Evolutionary conservation across 2,888 invertebrate species (phyloP), one percentile per base, ranked within the genome.

Genomic region (Brenthis hecate): DNA sequence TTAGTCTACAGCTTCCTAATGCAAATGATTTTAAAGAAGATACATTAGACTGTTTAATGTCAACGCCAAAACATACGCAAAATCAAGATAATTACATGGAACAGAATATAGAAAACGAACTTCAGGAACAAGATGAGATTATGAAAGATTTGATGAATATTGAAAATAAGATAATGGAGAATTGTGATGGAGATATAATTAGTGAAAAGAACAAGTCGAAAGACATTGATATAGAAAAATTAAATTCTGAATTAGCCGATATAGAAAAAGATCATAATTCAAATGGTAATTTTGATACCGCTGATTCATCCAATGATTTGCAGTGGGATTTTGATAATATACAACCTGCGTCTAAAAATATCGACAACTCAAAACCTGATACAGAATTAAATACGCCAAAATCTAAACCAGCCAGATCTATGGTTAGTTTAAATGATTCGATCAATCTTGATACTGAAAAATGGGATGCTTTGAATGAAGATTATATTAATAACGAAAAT

Each of bases 71-170:
- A 73, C 81, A 83, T 68, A 83, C 75, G 68, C 82, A 82, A 67
- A 85, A 84, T 36, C 85, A 85, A 53, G 80, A 78, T 51, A 81
- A 77, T 71, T 78, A 81, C 67, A 82, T 82, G 47, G 78, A 78
- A 63, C 80, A 78, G 65, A 81, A 83, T 66, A 72, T 85, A 16
- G 84, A 85, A 19, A 86, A 86, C 72, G 72, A 80, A 70, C 82
- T 81, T 61, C 83, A 87, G 72, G 91, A 89, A 68, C 83, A 87
- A 72, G 91, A 89, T 68, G 88, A 90, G 77, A 90, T 92, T 53
- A 92, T 92, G 69, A 88, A 91, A 76, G 92, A 92, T 76, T 79
- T 92, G 66, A 88, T 92, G 85, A 91, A 90, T 70, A 89, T 92
- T 75, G 92, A 91, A 76, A 85, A 84, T 66, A 89, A 86, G 72